Evolutionary conservation across 2,888 invertebrate genomes (phyloP).

Genomic region (Rosalia funebris): DNA sequence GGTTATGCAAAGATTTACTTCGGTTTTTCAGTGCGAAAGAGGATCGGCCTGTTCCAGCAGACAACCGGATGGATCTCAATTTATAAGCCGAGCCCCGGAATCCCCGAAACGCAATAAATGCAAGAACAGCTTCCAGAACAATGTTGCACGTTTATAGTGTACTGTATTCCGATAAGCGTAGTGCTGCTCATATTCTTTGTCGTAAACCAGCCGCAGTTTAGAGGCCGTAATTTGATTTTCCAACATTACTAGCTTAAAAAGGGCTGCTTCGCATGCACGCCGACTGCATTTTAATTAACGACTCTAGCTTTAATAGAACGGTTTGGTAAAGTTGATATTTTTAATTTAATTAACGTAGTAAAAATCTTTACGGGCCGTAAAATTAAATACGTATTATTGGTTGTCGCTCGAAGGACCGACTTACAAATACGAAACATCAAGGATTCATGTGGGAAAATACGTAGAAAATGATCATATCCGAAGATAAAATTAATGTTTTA

Average conservation of each 20-base stretch:
- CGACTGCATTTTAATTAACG: conserved; percentile 21
- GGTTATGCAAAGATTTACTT: no score
- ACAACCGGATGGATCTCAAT: no score
- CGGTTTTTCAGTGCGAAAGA: no score
- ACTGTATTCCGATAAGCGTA: conserved; percentile 8
- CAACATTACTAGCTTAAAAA: conserved; percentile 21
- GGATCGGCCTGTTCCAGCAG: no score
- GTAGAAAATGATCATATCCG: no score
- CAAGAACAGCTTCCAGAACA: conserved; percentile 13
- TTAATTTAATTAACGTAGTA: conserved; percentile 14
- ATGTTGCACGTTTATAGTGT: conserved; percentile 16
- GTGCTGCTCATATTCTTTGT: conserved; percentile 11
- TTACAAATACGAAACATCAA: no score
- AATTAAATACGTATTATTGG: conserved; percentile 14
- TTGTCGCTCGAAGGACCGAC: no score
- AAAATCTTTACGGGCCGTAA: conserved; percentile 4
- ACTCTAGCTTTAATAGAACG: conserved; percentile 15
- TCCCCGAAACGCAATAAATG: conserved; percentile 6
- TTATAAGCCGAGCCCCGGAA: background rate
- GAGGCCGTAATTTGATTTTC: conserved; percentile 20
- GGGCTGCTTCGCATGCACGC: conserved; percentile 20
- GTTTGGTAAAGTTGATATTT: conserved; percentile 12
- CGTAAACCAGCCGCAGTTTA: conserved; percentile 21
- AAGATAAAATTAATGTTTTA: no score
- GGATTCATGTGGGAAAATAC: no score